These are phyloP conservation scores for Strix aluco DNA, from an alignment of 2,113 vertebrate genomes.

Conservation along the genomic window DNA sequence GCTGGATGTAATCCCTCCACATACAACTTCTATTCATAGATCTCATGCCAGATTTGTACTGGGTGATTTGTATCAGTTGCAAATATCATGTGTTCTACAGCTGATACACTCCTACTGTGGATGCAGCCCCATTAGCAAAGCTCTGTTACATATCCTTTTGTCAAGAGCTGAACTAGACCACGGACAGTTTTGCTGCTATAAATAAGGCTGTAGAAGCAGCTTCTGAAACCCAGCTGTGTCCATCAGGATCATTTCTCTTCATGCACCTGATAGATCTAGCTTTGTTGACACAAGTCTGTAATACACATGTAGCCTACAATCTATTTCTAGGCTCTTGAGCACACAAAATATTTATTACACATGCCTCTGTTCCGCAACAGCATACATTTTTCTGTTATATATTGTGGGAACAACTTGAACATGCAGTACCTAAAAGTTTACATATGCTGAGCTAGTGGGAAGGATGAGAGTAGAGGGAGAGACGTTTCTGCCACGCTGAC, in stretches of 20 bases:
- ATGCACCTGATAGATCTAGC: not conserved
- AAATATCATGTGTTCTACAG: not conserved
- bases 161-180: not conserved
- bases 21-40: not conserved
- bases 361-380: not conserved
- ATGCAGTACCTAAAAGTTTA: not conserved
- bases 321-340: not conserved
- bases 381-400: not conserved
- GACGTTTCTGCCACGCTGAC: not conserved
- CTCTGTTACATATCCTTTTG: not conserved
- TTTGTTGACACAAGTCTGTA: not conserved
- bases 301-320: not conserved
- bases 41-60: not conserved
- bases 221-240: slow-evolving; percentile 2
- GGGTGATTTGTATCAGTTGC: not conserved
- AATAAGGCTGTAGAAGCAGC: not conserved
- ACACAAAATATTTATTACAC: not conserved
- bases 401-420: slow-evolving; percentile 29
- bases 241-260: not conserved
- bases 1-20: not conserved
- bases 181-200: not conserved
- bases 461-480: not conserved
- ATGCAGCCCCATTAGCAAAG: not conserved
- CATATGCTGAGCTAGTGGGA: not conserved
- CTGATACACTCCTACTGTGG: slow-evolving; percentile 14